Evolutionary conservation across 2,797 vertebrate species (phyloP), one percentile per base, ranked within the genome.

Genomic region (Cyclura pinguis): DNA sequence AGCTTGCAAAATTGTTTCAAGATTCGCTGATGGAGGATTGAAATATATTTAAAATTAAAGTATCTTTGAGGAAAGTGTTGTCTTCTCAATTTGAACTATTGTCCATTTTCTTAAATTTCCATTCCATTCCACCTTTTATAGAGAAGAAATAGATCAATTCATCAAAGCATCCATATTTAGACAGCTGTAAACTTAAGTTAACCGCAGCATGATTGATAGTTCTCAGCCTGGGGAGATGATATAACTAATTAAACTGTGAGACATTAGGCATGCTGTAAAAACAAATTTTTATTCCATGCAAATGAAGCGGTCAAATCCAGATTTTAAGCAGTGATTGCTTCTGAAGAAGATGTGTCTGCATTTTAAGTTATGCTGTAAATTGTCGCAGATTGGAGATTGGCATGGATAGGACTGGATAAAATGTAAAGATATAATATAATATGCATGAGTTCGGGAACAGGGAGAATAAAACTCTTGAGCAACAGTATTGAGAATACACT

Each of bases 171-270:
- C 69, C 87, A 20, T 93, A 84, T 94, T 96, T 95, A 93, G 88
- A 89, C 9, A 93, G 80, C 74, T 88, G 89, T 64, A 90, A 90
- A 92, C 84, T 82, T 59, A 89, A 96, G 89, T 91, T 95, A 95
- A 93, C 82, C 88, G 52, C 85, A 92, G 57, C 0, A 1, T 92
- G 94, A 95, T 91, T 91, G 93, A 94, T 94, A 90, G 88, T 82
- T 72, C 80, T 92, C 94, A 93, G 69, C 82, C 38, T 64, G 91
- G 89, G 84, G 69, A 95, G 93, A 91, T 91, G 16, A 94, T 96
- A 93, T 89, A 95, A 86, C 87, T 95, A 96, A 95, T 96, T 96
- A 95, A 96, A 95, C 73, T 18, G 1, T 93, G 90, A 91, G 94
- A 93, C 62, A 87, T 92, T 95, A 92, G 86, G 89, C 90, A 93